Percentiles rank a stretch among this genome's conserved stretches.
Conservation (phyloP, 2,113 vertebrate genomes). For the Bubo scandiacus region DNA sequence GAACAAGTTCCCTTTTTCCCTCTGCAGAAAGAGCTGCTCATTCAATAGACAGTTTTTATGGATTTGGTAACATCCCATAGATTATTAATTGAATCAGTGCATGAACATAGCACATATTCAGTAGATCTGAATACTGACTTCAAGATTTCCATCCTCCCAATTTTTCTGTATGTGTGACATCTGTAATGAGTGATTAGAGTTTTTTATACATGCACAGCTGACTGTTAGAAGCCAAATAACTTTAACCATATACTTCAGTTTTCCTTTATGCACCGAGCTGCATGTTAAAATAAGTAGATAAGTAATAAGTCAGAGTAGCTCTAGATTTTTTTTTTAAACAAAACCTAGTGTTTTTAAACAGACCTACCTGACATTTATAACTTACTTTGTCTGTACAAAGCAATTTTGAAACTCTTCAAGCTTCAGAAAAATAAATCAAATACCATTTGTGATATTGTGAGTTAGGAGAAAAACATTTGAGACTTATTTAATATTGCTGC, state of each 20-base stretch:
- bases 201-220: not conserved
- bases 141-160: not conserved
- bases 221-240: not conserved
- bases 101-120: not conserved
- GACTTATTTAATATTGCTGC: not conserved
- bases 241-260: not conserved
- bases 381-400: not conserved
- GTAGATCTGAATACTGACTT: not conserved
- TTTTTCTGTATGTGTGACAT: not conserved
- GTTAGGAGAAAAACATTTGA: not conserved
- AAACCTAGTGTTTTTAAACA: not conserved
- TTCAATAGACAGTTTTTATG: not conserved
- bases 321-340: not conserved
- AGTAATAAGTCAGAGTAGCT: not conserved
- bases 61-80: no score
- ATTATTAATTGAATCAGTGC: not conserved
- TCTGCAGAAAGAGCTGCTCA: not conserved
- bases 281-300: not conserved
- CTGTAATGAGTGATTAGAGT: not conserved
- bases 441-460: not conserved
- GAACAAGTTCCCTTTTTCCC: not conserved
- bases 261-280: not conserved
- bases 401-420: not conserved
- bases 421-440: not conserved
- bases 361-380: no score